A percentile compares a stretch with the other conserved stretches of the same genome.
Evolutionary conservation across 2,113 vertebrate genomes (phyloP).

Genomic region (Corythaeola cristata): DNA sequence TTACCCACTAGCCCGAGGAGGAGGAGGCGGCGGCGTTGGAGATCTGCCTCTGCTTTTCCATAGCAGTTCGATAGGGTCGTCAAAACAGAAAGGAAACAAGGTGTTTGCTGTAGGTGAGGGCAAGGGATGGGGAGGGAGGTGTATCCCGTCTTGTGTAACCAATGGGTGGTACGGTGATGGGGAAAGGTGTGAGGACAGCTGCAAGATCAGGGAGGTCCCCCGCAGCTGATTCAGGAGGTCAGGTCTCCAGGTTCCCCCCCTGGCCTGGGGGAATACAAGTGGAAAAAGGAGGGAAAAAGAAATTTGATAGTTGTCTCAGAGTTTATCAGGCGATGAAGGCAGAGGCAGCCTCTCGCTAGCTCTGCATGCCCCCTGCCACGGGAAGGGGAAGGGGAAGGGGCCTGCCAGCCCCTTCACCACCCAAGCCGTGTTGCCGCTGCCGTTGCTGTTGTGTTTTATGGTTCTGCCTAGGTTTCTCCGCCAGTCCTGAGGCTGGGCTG

Average conservation of each 20-base stretch:
- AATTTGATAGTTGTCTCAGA: not conserved
- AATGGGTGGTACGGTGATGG: not conserved
- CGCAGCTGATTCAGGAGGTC: rapidly evolving
- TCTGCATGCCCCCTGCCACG: not conserved
- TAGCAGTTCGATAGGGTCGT: not conserved
- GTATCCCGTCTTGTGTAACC: not conserved
- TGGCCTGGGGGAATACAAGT: not conserved
- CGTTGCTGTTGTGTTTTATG: rapidly evolving
- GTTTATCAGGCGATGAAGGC: not conserved
- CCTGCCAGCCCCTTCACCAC: not conserved
- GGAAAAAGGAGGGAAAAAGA: not conserved
- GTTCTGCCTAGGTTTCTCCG: not conserved
- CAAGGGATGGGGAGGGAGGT: not conserved
- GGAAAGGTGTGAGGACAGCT: not conserved
- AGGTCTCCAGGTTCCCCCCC: not conserved
- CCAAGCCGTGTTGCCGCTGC: rapidly evolving
- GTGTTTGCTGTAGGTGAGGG: not conserved
- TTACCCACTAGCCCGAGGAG: not conserved
- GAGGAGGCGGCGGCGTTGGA: not conserved
- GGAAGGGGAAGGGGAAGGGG: rapidly evolving
- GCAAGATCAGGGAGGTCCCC: not conserved
- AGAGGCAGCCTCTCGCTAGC: not conserved
- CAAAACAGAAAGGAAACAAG: constrained; percentile 18
- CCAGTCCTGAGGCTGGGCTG: not conserved
- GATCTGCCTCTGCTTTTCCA: constrained; percentile 1